phyloP scores from a whole-genome alignment of 2,797 vertebrate species.

The Gadopsis marmoratus region DNA sequence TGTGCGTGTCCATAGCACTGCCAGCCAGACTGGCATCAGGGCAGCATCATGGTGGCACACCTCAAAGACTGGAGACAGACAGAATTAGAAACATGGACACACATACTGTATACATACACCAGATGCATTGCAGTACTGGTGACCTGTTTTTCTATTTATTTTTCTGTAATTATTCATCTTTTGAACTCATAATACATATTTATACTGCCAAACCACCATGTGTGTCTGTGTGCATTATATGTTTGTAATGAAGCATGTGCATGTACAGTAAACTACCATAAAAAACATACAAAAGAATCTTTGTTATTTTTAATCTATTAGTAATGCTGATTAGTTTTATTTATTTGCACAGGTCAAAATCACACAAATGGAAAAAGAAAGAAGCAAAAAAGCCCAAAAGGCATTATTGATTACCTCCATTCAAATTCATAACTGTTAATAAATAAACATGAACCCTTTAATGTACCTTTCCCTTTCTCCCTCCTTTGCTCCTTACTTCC shows the following conservation, averaged over 20 bases:
- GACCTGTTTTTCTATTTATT: constrained; percentile 52
- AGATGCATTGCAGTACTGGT: constrained; percentile 15
- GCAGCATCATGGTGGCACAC: constrained; percentile 57
- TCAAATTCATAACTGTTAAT: no score
- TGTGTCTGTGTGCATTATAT: constrained; percentile 27
- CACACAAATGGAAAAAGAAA: background rate
- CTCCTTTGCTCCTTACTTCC: constrained; percentile 19
- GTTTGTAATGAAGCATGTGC: background rate
- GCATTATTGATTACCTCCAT: background rate
- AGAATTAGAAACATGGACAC: constrained; percentile 51
- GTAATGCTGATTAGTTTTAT: background rate
- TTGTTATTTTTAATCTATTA: background rate
- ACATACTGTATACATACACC: background rate
- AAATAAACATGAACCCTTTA: no score
- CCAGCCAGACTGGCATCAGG: constrained; percentile 61
- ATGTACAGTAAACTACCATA: background rate
- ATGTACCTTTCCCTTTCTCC: constrained; percentile 4
- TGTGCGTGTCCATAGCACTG: constrained; percentile 18
- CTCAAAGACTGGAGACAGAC: constrained; percentile 55
- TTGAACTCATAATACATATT: constrained; percentile 53
- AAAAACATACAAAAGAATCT: constrained; percentile 4
- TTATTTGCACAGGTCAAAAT: constrained; percentile 19
- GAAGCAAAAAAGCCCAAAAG: background rate
- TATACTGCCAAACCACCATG: constrained; percentile 15
- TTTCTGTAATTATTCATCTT: constrained; percentile 47